Evolutionary conservation across 2,888 invertebrate genomes (phyloP), one percentile per base, ranked within the genome.

Genomic region (Scrobipalpa costella): DNA sequence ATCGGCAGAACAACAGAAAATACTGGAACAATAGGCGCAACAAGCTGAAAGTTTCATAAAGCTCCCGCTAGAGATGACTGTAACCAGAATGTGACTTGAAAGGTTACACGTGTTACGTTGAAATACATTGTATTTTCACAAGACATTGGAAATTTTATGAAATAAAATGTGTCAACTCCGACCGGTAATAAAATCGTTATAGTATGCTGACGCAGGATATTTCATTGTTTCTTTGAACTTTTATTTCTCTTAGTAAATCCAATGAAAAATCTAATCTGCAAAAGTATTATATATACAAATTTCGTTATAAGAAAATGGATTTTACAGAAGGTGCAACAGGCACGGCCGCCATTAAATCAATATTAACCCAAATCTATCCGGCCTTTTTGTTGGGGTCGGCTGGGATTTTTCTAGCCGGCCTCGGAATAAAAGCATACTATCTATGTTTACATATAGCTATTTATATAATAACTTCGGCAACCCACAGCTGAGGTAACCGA

Each of bases 21-120:
- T 67, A 67, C 69, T 67, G 72, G 74, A 77, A 77, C 75, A 70
- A 73, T 70, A 66, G 73, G 70, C 72, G 73, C 73, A 75, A 75
- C 72, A 72, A 69, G 70, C 75, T 77, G 70, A 73, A 80, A 80
- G 74, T 78, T 80, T 75, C 73, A 73, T 73, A 68, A 69, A 76
- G 74, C 74, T 72, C 72, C 71, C n/a, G 7, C 47, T 60, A 58
- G 38, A 58, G 57, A 57, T 57, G 57, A 33, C 27, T 34, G 55
- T n/a, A 19, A 9, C 17, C 21, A 50, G n/a, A n/a, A n/a, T n/a
- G n/a, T n/a, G n/a, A n/a, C n/a, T n/a, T n/a, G n/a, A 40, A 40
- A 40, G 40, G 13, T 40, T 40, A 40, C 40, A 9, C 40, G 38
- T 38, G 38, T 38, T n/a, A n/a, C 13, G 1, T 11, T 1, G 9